These are phyloP conservation scores for Myiotriccus ornatus DNA, from an alignment of 2,797 vertebrate genomes.

Conservation along the genomic window DNA sequence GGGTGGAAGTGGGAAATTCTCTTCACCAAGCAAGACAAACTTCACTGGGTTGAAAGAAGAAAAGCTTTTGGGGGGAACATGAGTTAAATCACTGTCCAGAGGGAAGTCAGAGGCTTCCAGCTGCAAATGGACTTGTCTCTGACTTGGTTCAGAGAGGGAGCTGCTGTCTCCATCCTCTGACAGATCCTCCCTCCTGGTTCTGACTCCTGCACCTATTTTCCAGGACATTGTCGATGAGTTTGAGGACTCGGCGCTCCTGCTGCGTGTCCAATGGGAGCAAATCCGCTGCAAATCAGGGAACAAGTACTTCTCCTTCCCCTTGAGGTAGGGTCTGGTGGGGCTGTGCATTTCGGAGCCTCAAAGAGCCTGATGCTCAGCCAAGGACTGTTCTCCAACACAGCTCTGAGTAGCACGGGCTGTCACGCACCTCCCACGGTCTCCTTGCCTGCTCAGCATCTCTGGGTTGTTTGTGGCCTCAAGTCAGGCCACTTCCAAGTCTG, in stretches of 20 bases:
- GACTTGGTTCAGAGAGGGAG: not conserved
- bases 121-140: not conserved
- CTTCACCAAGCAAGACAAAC: not conserved
- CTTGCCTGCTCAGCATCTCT: not conserved
- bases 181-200: not conserved
- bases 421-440: not conserved
- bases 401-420: not conserved
- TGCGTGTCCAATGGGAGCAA: constrained; percentile 79
- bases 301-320: constrained; percentile 85
- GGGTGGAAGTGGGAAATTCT: not conserved
- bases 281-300: constrained; percentile 90
- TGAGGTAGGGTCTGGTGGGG: constrained; percentile 60
- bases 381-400: accelerated
- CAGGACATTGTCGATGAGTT: constrained; percentile 82
- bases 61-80: accelerated
- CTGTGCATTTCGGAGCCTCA: not conserved
- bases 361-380: not conserved
- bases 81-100: not conserved
- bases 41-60: not conserved
- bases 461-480: not conserved
- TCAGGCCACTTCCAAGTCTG: not conserved
- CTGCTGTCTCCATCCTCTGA: not conserved
- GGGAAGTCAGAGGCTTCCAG: not conserved
- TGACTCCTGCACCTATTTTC: not conserved
- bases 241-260: constrained; percentile 79